phyloP scores from a whole-genome alignment of 2,113 vertebrate genomes.

The Coryphaenoides rupestris region DNA sequence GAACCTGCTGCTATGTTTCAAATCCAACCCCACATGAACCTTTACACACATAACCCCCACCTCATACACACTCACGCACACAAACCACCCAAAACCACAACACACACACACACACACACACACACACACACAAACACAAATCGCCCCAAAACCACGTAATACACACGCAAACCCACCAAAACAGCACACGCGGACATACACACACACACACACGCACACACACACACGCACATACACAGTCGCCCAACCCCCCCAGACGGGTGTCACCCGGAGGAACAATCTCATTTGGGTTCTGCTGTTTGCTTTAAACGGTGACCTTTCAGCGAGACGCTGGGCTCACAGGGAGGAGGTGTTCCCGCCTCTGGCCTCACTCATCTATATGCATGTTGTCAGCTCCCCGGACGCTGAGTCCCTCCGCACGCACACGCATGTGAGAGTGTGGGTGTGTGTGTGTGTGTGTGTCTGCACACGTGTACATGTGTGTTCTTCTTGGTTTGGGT shows the following conservation, averaged over 20 bases:
- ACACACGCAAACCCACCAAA: neutral
- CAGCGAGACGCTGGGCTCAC: constrained; percentile 29
- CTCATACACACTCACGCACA: too few species aligned
- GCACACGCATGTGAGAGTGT: constrained; percentile 4
- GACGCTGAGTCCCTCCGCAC: constrained; percentile 2
- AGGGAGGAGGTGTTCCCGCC: constrained; percentile 35
- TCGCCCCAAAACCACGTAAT: too few species aligned
- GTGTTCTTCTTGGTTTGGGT: too few species aligned
- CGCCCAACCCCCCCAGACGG: constrained; percentile 19
- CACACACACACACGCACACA: constrained; percentile 3
- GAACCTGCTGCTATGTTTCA: too few species aligned
- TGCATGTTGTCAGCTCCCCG: constrained; percentile 39
- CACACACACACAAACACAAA: constrained; percentile 4
- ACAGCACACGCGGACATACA: neutral
- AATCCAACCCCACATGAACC: too few species aligned
- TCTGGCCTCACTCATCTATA: constrained; percentile 44
- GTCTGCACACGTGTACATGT: neutral
- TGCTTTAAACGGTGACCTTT: constrained; percentile 51
- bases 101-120: too few species aligned
- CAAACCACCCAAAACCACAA: too few species aligned
- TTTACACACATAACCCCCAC: too few species aligned
- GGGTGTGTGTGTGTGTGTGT: neutral
- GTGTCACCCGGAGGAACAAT: constrained; percentile 36
- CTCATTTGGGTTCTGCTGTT: constrained; percentile 20
- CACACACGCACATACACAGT: neutral